Evolutionary conservation across 2,113 vertebrate species (phyloP).

Genomic region (Paradoxurus hermaphroditus): DNA sequence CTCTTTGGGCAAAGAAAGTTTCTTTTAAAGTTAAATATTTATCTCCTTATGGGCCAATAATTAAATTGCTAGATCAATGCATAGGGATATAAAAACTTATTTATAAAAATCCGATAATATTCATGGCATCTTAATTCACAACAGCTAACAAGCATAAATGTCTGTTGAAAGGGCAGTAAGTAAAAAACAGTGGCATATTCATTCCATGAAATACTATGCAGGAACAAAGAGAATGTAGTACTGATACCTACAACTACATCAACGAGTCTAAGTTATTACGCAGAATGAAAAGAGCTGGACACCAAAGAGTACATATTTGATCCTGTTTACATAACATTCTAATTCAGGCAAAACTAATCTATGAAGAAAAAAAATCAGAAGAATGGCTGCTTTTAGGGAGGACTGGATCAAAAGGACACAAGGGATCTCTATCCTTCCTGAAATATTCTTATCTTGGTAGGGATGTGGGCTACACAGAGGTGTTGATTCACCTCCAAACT

Average conservation of each 20-base stretch:
- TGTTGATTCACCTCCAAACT: not conserved
- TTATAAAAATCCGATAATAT: not conserved
- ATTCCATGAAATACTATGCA: not conserved
- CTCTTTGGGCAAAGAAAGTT: not conserved
- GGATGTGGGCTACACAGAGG: not conserved
- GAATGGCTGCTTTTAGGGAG: not conserved
- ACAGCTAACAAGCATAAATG: not conserved
- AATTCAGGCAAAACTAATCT: not conserved
- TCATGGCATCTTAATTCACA: not conserved
- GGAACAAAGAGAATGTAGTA: not conserved
- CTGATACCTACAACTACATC: not conserved
- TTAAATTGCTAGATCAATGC: not conserved
- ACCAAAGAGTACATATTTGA: not conserved
- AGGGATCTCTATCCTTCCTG: not conserved
- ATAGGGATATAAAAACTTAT: not conserved
- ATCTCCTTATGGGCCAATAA: not conserved
- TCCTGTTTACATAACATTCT: not conserved
- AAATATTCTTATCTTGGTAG: not conserved
- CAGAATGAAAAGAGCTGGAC: not conserved
- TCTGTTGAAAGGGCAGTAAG: not conserved
- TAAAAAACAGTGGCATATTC: not conserved
- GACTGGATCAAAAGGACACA: not conserved
- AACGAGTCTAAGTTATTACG: not conserved
- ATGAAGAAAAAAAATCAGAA: not conserved
- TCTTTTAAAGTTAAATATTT: not conserved